Conservation (phyloP, 1,140 invertebrate genomes). For the Zeugodacus cucurbitae region DNA sequence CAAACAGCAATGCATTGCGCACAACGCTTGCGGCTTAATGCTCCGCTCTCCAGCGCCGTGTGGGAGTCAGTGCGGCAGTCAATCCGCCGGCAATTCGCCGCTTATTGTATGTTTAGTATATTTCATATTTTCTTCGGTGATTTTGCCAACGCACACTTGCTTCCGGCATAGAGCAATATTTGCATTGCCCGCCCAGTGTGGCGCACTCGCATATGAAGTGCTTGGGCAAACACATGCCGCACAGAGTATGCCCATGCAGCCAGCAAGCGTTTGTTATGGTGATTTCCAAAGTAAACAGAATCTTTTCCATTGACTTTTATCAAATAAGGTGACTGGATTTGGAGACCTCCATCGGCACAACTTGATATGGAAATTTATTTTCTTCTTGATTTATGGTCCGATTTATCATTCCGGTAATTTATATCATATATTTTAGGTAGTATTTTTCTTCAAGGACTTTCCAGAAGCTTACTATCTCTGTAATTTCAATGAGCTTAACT, state of each 20-base stretch:
- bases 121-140: constrained; percentile 19
- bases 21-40: constrained; percentile 1
- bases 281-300: background rate
- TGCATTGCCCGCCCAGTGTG: background rate
- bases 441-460: no score
- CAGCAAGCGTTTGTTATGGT: background rate
- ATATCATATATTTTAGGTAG: no score
- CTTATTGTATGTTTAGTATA: constrained; percentile 30
- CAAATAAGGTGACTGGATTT: no score
- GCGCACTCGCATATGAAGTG: background rate
- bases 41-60: background rate
- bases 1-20: constrained; percentile 7
- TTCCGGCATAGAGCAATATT: background rate
- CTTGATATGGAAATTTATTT: no score
- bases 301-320: no score
- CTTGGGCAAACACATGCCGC: background rate
- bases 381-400: no score
- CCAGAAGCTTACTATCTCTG: no score
- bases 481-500: no score
- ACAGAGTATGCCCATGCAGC: background rate
- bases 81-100: background rate
- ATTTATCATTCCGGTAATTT: no score
- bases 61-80: background rate
- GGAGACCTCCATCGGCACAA: no score
- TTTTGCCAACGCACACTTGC: background rate